Base-by-base conservation (phyloP, 2,113 vertebrate species). In the Candoia aspera region DNA sequence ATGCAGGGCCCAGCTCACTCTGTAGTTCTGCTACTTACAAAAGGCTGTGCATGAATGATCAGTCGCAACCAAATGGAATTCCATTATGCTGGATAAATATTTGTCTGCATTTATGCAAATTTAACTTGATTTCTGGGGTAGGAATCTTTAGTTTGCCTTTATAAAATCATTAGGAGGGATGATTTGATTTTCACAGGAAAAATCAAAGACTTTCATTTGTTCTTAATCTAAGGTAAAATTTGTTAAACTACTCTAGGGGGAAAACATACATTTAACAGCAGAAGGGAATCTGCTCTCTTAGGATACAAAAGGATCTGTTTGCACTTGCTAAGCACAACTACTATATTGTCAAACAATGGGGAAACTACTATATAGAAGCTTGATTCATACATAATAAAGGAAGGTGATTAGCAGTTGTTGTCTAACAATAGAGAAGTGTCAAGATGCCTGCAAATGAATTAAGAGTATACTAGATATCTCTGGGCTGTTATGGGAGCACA, bases 401-500 rank as follows among this genome's bases (percentile, higher is more conserved):
- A 94, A 95, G 92, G 94, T 94, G 92, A 95, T 93, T 91, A 96
- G 94, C 95, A 95, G 95, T 90, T 94, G 94, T 95, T 95, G 92
- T 90, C 26, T 95, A 95, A 96, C 94, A 94, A 96, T 90, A 54
- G 92, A 83, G 90, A 95, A 90, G 93, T 91, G 91, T 95, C 93
- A 84, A 91, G 95, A 94, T 94, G 95, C 96, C 95, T 94, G 93
- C 90, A 87, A 96, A 96, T 95, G 95, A 96, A 95, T 96, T 95
- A 95, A 86, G 87, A 95, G 91, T 90, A 33, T 49, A 19, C 94
- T 60, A 9, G 10, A 87, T 93, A 90, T 90, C 59, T 94, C 93
- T 42, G 92, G 89, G 86, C 93, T 90, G 33, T 88, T 83, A 0
- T 1, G 15, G 53, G 88, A 58, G 85, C 55, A 57, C 73, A 94